phyloP scores from a whole-genome alignment of 1,140 invertebrate species.

The Ooceraea biroi region DNA sequence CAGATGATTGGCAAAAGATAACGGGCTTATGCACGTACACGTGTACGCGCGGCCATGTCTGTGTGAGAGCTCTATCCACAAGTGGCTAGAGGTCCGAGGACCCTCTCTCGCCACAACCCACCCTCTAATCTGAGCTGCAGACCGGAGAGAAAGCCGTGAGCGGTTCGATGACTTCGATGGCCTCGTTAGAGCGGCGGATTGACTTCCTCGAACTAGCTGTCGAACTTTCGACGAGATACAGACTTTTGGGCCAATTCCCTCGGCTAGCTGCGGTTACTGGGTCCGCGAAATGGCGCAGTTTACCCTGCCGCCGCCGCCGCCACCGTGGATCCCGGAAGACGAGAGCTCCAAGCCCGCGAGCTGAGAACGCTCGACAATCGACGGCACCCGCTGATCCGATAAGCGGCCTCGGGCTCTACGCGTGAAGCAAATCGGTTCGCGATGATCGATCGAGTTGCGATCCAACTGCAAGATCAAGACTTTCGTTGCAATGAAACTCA shows the following conservation, averaged over 20 bases:
- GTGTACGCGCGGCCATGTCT: neutral
- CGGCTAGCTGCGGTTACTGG: slow-evolving; percentile 38
- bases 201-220: slow-evolving; percentile 67
- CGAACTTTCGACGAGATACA: slow-evolving; percentile 69
- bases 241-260: slow-evolving; percentile 68
- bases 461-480: slow-evolving; percentile 27
- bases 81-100: slow-evolving; percentile 17
- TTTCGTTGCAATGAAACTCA: no score
- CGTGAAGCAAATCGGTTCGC: slow-evolving; percentile 44
- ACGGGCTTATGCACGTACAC: neutral
- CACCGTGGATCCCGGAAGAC: slow-evolving; percentile 39
- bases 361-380: slow-evolving; percentile 51
- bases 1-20: neutral
- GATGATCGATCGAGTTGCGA: slow-evolving; percentile 35
- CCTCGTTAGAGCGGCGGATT: slow-evolving; percentile 68
- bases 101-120: slow-evolving; percentile 44
- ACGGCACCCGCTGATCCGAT: slow-evolving; percentile 48
- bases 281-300: slow-evolving; percentile 48
- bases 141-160: slow-evolving; percentile 30
- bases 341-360: slow-evolving; percentile 26
- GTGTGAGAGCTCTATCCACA: neutral
- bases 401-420: slow-evolving; percentile 35
- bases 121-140: slow-evolving; percentile 62
- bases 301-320: slow-evolving; percentile 34
- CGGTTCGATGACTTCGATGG: slow-evolving; percentile 63